These are phyloP conservation scores for Coracias cyanogaster DNA, from an alignment of 2,797 vertebrate species.

Conservation along the genomic window DNA sequence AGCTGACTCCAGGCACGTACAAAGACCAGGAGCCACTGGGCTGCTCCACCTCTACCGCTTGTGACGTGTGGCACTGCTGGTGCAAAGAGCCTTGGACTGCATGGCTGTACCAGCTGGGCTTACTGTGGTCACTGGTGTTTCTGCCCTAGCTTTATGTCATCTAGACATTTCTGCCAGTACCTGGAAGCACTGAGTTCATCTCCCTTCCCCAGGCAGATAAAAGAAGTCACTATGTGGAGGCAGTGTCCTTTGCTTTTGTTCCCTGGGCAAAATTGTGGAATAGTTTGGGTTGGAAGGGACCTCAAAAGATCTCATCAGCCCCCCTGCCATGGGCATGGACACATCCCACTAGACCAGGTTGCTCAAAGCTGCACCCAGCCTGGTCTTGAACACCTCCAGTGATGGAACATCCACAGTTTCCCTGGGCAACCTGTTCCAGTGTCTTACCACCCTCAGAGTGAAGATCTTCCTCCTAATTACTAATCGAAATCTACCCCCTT, in stretches of 20 bases:
- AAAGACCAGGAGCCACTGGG: neutral
- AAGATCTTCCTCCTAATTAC: too few species aligned
- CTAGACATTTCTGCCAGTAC: neutral
- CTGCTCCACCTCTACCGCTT: neutral
- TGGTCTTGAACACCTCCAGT: too few species aligned
- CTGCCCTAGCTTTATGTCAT: neutral
- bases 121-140: fast-evolving
- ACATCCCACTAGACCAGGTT: too few species aligned
- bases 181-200: neutral
- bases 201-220: neutral
- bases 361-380: too few species aligned
- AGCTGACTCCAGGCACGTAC: slow-evolving; percentile 55
- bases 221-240: neutral
- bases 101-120: neutral
- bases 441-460: too few species aligned
- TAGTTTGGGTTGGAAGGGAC: neutral
- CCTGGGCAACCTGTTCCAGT: too few species aligned
- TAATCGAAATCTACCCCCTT: too few species aligned
- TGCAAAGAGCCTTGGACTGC: neutral
- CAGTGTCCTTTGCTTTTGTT: neutral
- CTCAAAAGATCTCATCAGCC: neutral
- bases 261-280: neutral
- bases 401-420: too few species aligned
- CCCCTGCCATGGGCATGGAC: too few species aligned
- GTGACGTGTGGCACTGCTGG: neutral